Conservation (phyloP, 2,888 invertebrate species). For the Isoperla grammatica region DNA sequence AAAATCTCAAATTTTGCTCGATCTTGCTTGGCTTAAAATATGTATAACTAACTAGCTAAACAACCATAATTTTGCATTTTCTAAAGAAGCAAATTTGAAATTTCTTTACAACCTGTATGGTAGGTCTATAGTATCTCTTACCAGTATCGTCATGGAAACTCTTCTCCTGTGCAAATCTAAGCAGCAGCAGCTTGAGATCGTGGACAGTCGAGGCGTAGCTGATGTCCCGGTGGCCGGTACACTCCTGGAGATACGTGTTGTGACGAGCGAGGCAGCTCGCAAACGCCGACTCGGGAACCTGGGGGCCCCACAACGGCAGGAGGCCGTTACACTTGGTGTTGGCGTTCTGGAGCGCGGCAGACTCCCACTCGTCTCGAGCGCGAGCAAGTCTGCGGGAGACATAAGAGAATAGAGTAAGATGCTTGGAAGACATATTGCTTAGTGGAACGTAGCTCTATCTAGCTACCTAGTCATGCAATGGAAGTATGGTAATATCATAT, state of each 20-base stretch:
- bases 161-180: conserved; percentile 88
- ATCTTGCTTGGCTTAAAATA: too few species aligned
- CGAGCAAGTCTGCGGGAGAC: conserved; percentile 52
- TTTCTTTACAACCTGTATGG: too few species aligned
- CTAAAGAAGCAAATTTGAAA: too few species aligned
- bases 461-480: not conserved
- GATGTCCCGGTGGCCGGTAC: conserved; percentile 57
- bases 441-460: not conserved
- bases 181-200: conserved; percentile 83
- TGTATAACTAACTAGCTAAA: too few species aligned
- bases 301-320: conserved; percentile 93
- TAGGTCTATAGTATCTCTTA: too few species aligned
- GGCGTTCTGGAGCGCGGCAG: conserved; percentile 95
- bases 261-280: conserved; percentile 90
- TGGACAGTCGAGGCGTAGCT: conserved; percentile 79
- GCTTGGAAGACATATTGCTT: not conserved
- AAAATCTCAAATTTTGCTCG: too few species aligned
- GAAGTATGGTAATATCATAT: too few species aligned
- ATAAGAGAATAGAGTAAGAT: not conserved
- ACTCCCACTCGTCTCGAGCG: conserved; percentile 93
- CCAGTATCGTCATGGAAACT: conserved; percentile 96
- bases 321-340: conserved; percentile 97
- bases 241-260: conserved; percentile 66
- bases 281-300: conserved; percentile 87
- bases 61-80: too few species aligned